Percentiles rank a stretch among this genome's conserved stretches.
phyloP scores from a whole-genome alignment of 1,140 invertebrate species.

The Ceratoteleas bidentatus region DNA sequence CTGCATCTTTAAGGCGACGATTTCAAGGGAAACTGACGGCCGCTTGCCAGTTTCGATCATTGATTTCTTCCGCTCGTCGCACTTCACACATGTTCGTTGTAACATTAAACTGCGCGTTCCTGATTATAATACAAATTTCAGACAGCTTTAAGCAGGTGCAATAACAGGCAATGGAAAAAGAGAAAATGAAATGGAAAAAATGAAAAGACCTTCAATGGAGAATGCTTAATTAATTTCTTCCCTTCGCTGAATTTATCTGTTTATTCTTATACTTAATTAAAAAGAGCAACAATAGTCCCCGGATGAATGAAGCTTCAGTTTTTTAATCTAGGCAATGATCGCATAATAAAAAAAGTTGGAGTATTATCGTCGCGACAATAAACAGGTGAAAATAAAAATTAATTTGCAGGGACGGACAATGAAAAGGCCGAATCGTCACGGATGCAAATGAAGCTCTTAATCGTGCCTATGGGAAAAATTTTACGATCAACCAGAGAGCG shows the following conservation, averaged over 20 bases:
- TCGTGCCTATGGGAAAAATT: slow-evolving; percentile 45
- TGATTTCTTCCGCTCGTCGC: slow-evolving; percentile 23
- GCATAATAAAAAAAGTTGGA: slow-evolving; percentile 7
- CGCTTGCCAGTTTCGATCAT: slow-evolving; percentile 23
- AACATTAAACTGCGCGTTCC: too few relatives aligned
- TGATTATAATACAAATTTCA: too few relatives aligned
- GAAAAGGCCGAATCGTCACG: slow-evolving; percentile 25
- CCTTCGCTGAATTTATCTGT: background rate
- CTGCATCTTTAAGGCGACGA: slow-evolving; percentile 40
- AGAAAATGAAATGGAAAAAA: too few relatives aligned
- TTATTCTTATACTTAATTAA: background rate
- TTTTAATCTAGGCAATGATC: background rate
- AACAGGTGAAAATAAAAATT: slow-evolving; percentile 29
- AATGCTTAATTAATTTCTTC: background rate
- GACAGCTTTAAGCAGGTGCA: too few relatives aligned
- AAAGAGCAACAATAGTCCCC: too few relatives aligned
- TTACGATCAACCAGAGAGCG: slow-evolving; percentile 36
- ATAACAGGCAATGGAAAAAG: too few relatives aligned
- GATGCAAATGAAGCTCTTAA: slow-evolving; percentile 51
- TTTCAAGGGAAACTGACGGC: slow-evolving; percentile 44
- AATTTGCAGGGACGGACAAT: slow-evolving; percentile 16
- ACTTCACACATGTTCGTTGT: background rate
- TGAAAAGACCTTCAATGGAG: too few relatives aligned
- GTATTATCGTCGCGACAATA: slow-evolving; percentile 13
- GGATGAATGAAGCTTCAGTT: too few relatives aligned